Evolutionary conservation across 2,797 vertebrate species (phyloP), one percentile per base, ranked within the genome.

Genomic region (Emydoidea blandingii): DNA sequence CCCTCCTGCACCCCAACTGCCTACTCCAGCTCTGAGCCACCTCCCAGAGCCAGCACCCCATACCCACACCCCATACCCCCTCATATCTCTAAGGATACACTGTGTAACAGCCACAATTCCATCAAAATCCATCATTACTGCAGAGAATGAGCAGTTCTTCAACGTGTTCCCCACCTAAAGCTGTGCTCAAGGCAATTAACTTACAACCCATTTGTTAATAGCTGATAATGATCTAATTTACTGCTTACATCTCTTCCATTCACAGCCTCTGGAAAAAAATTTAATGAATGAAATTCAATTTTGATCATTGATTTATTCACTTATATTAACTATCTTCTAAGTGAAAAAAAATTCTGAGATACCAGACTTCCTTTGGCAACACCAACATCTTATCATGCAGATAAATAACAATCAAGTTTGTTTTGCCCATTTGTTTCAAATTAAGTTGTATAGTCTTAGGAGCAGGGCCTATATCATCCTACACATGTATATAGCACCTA

Each of bases 381-480:
- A 27, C 0, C 0, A 6, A 85, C 53, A 84, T 83, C 72, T 6
- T 0, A 1, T 29, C 47, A 27, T 25, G 37, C 11, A 74, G 23
- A 74, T 27, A 76, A 68, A 56, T 1, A 4, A 89, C 52, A 72
- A 88, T 81, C 21, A 12, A 56, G 37, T 79, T 93, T 50, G 53
- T 83, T 92, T 62, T 89, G 86, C 31, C 83, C 44, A 47, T 87
- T 87, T 92, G 88, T 74, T 90, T 89, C 23, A 3, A 83, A 85
- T 80, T 50, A 91, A 72, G 21, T 79, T 93, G 56, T 62, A 68
- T 59, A 91, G 83, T 0, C 2, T 0, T 4, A 76, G 29, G 7
- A 88, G 29, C 44, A 89, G 41, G 86, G 52, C 41, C 72, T 76
- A 68, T 47, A 8, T 47, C 41, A 44, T 47, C 23, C 27, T 76